phyloP scores from a whole-genome alignment of 2,113 vertebrate genomes.

The Tympanuchus pallidicinctus region DNA sequence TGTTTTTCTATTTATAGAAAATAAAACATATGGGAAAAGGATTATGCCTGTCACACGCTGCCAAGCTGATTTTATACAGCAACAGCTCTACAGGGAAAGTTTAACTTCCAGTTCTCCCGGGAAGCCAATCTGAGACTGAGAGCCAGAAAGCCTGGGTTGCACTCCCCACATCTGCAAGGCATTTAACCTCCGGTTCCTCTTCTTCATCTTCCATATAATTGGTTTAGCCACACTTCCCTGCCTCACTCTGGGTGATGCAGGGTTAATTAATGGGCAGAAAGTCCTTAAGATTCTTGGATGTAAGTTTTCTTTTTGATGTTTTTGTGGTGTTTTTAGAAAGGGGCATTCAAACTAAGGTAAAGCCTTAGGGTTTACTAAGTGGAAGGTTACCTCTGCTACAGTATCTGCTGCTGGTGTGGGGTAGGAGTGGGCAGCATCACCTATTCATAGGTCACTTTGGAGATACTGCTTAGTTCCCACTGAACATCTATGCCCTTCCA shows the following conservation, averaged over 20 bases:
- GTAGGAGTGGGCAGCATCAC: neutral
- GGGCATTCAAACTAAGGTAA: neutral
- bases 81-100: slow-evolving; percentile 32
- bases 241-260: neutral
- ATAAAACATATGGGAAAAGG: slow-evolving; percentile 72
- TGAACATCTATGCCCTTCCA: neutral
- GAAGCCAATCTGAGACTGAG: neutral
- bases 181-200: neutral
- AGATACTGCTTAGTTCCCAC: neutral
- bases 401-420: neutral
- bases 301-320: neutral
- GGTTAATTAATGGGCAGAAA: slow-evolving; percentile 18
- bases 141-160: slow-evolving; percentile 32
- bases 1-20: slow-evolving; percentile 62
- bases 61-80: slow-evolving; percentile 67
- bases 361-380: neutral
- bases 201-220: neutral
- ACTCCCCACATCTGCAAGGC: slow-evolving; percentile 23
- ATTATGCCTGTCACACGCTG: slow-evolving; percentile 68
- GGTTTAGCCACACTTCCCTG: neutral
- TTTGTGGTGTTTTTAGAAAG: neutral
- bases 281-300: neutral
- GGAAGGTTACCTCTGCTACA: neutral
- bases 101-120: slow-evolving; percentile 46
- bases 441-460: neutral